These are phyloP conservation scores for Protonibea diacanthus DNA, from an alignment of 2,797 vertebrate genomes.

Conservation along the genomic window DNA sequence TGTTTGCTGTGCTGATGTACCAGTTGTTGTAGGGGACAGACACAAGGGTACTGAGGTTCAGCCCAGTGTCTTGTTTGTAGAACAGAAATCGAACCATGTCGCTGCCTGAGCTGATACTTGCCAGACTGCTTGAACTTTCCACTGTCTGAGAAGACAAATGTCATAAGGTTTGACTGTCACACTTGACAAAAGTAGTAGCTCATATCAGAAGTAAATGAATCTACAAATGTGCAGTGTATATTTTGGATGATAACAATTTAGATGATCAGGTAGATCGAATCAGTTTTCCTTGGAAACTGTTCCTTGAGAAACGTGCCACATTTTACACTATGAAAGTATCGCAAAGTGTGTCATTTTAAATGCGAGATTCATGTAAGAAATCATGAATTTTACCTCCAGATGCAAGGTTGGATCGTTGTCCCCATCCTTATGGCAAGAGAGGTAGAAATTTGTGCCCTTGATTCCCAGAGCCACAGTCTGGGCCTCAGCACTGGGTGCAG, in stretches of 20 bases:
- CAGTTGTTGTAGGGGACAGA: conserved; percentile 71
- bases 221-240: not conserved
- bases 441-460: conserved; percentile 68
- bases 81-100: conserved; percentile 78
- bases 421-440: conserved; percentile 62
- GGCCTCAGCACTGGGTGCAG: conserved; percentile 1
- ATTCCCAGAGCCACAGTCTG: conserved; percentile 75
- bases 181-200: not conserved
- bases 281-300: not conserved
- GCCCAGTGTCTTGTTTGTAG: conserved; percentile 64
- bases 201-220: not conserved
- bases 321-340: not conserved
- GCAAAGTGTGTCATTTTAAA: not conserved
- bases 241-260: not conserved
- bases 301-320: not conserved
- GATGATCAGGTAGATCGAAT: not conserved
- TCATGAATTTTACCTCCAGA: conserved; percentile 74
- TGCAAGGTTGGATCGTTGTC: conserved; percentile 56
- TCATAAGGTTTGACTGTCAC: conserved; percentile 18
- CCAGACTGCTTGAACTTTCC: conserved; percentile 31
- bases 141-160: conserved; percentile 54
- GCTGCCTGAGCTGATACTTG: conserved; percentile 29
- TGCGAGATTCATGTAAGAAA: not conserved
- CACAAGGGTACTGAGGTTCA: conserved; percentile 71
- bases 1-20: conserved; percentile 79